phyloP scores from a whole-genome alignment of 2,888 invertebrate genomes.

The Margaritifera margaritifera region DNA sequence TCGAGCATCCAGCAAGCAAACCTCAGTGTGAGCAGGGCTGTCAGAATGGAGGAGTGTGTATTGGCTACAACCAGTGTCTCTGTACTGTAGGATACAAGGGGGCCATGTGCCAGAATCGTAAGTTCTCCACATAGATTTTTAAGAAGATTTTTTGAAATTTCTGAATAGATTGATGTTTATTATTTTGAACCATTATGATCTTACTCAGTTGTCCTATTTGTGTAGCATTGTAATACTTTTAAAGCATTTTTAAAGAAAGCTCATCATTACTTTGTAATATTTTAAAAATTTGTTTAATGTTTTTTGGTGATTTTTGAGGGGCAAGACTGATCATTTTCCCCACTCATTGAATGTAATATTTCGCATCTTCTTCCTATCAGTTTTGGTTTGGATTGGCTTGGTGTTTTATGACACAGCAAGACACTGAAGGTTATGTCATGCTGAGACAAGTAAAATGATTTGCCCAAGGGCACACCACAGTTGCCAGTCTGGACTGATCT shows the following conservation, averaged over 20 bases:
- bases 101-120: constrained; percentile 69
- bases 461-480: no score
- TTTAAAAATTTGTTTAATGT: no score
- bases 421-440: no score
- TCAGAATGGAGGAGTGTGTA: constrained; percentile 65
- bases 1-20: neutral
- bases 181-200: neutral
- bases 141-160: neutral
- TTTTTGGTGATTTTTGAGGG: no score
- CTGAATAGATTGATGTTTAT: neutral
- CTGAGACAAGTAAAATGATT: no score
- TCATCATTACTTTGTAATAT: neutral
- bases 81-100: constrained; percentile 68
- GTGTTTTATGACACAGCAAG: no score
- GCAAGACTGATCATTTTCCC: no score
- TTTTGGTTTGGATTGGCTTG: no score
- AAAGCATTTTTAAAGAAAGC: neutral
- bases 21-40: constrained; percentile 58
- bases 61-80: constrained; percentile 59
- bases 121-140: constrained; percentile 21
- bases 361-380: no score
- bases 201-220: neutral
- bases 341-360: no score
- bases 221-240: neutral
- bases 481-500: no score